Evolutionary conservation across 2,888 invertebrate genomes (phyloP), one percentile per base, ranked within the genome.

Genomic region (Heterodera filipjevi): DNA sequence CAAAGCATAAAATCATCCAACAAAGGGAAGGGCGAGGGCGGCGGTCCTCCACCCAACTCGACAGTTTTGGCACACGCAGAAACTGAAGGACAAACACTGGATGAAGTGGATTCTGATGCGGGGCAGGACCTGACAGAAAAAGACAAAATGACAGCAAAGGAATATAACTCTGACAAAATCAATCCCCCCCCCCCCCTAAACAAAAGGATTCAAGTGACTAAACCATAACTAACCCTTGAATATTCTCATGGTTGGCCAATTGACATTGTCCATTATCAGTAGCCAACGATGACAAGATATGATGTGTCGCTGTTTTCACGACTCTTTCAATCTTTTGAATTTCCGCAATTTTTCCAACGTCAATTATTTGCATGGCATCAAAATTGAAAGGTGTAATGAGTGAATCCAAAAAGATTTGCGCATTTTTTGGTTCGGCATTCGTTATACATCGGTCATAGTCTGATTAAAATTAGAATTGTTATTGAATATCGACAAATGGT

Each of bases 341-440:
- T 53, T 35, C 19, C 27, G 49, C 27, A 30, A 76, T 64, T 30
- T 74, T 35, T 6, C 64, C 44, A 59, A 27, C 5, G 66, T 78
- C 39, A 44, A 59, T 59, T 27, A 78, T 39, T 30, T 66, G 59
- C 59, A 59, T 59, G 27, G 27, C 30, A 27, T 82, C 46, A 39
- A 76, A 85, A n/a, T 81, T 76, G 14, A 71, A 32, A 1, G 84
- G 84, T 10, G 82, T 76, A 53, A 80, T 53, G 2, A 84, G 46
- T 2, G 85, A 83, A 53, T 83, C 83, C 12, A 82, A 46, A 72
- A 83, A 83, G 12, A 83, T 76, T 30, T 75, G 71, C 19, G 70
- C 70, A 35, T 79, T 79, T 14, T 49, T 35, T 16, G 81, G 80
- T 22, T 8, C 16, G 16, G 16, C 39, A 33, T 8, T 44, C 22